Conservation (phyloP, 2,113 vertebrate genomes). For the Malurus cyaneus region DNA sequence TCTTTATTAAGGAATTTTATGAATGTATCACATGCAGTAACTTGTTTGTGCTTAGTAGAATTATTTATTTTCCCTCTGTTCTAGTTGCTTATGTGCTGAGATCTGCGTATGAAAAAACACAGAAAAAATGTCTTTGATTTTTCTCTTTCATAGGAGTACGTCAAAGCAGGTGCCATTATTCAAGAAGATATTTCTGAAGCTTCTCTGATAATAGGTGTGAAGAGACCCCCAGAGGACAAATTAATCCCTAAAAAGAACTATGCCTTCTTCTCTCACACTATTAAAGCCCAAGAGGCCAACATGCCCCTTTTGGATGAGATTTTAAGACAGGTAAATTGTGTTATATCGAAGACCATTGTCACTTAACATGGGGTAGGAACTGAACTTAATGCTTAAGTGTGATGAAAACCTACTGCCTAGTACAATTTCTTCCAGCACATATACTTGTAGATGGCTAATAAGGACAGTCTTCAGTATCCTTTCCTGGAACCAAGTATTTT, state of each 20-base stretch:
- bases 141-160: conserved; percentile 81
- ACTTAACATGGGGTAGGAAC: not conserved
- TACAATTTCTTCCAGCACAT: not conserved
- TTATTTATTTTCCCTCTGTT: not conserved
- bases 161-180: conserved; percentile 88
- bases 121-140: not conserved
- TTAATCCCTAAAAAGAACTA: conserved; percentile 91
- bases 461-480: not conserved
- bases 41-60: not conserved
- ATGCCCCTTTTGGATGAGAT: conserved; percentile 93
- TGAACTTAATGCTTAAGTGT: not conserved
- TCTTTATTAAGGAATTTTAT: not conserved
- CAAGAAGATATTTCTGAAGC: conserved; percentile 96
- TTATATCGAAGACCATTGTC: not conserved
- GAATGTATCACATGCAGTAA: not conserved
- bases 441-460: fast-evolving
- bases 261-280: conserved; percentile 98
- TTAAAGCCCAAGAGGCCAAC: conserved; percentile 97
- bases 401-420: not conserved
- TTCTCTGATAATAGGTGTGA: conserved; percentile 93
- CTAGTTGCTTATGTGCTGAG: not conserved
- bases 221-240: conserved; percentile 90
- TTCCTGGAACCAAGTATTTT: not conserved
- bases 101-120: not conserved
- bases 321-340: conserved; percentile 84